Evolutionary conservation across 2,797 vertebrate species (phyloP).

Genomic region (Liparis tanakae): DNA sequence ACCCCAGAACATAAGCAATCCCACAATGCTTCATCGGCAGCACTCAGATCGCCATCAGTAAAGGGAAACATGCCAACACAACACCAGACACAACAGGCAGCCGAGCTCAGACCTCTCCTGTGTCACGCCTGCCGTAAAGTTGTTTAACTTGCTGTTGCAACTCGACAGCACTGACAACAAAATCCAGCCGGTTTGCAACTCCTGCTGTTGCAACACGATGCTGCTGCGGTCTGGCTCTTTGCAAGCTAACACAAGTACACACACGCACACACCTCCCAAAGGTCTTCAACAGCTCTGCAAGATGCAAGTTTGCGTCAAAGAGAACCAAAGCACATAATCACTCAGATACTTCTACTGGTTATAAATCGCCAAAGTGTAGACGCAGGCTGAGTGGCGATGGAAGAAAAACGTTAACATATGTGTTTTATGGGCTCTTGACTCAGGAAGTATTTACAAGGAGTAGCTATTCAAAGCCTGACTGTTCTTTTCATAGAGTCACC

Average conservation of each 20-base stretch:
- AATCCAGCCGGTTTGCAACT: background rate
- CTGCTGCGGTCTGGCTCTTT: conserved; percentile 17
- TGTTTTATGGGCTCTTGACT: background rate
- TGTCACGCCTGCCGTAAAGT: conserved; percentile 45
- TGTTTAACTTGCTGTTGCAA: conserved; percentile 33
- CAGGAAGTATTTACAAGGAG: conserved; percentile 16
- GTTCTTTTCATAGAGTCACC: background rate
- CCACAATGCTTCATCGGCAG: background rate
- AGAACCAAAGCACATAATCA: conserved; percentile 13
- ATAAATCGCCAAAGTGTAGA: conserved; percentile 14
- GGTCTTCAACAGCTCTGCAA: conserved; percentile 1
- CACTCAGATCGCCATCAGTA: background rate
- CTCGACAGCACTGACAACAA: conserved; percentile 37
- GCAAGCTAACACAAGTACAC: conserved; percentile 10
- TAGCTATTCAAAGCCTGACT: conserved; percentile 2
- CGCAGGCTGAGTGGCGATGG: background rate
- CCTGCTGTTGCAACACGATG: conserved; percentile 44
- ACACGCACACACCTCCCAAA: background rate
- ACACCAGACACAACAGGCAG: conserved; percentile 17
- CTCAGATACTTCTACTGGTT: background rate
- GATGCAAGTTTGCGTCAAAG: background rate
- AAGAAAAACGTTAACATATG: conserved; percentile 33
- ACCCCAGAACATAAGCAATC: background rate
- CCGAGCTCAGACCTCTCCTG: conserved; percentile 22
- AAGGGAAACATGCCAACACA: conserved; percentile 11